Conservation (phyloP, 2,797 vertebrate species). For the Malurus leucopterus region DNA sequence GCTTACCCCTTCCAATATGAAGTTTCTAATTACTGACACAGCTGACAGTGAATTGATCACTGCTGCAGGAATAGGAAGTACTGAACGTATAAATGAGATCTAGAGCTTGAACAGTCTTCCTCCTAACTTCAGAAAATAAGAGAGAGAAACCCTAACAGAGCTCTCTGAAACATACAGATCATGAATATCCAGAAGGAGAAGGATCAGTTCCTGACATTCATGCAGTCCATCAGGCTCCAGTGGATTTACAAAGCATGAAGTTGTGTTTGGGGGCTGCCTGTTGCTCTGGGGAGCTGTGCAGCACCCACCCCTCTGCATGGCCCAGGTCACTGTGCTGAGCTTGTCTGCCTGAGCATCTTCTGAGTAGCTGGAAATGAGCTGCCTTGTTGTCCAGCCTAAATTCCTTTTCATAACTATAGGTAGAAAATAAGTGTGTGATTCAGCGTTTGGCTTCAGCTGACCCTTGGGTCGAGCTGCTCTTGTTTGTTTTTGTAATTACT, state of each 20-base stretch:
- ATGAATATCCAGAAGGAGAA: neutral
- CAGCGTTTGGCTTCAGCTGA: slow-evolving; percentile 45
- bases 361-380: neutral
- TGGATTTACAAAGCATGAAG: neutral
- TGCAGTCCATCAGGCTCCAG: neutral
- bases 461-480: slow-evolving; percentile 2
- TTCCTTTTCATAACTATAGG: neutral
- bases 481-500: slow-evolving; percentile 67
- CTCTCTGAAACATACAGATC: neutral
- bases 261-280: neutral
- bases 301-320: neutral
- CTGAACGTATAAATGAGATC: neutral
- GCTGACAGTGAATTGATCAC: neutral
- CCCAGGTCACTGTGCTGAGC: fast-evolving
- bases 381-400: neutral
- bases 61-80: neutral
- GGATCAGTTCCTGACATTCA: neutral
- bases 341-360: neutral
- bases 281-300: neutral
- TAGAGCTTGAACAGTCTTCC: neutral
- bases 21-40: neutral
- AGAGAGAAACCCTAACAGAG: neutral
- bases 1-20: neutral
- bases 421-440: slow-evolving; percentile 49
- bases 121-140: neutral